Evolutionary conservation across 1,140 invertebrate genomes (phyloP).

Genomic region (Drosophila pallidifrons): DNA sequence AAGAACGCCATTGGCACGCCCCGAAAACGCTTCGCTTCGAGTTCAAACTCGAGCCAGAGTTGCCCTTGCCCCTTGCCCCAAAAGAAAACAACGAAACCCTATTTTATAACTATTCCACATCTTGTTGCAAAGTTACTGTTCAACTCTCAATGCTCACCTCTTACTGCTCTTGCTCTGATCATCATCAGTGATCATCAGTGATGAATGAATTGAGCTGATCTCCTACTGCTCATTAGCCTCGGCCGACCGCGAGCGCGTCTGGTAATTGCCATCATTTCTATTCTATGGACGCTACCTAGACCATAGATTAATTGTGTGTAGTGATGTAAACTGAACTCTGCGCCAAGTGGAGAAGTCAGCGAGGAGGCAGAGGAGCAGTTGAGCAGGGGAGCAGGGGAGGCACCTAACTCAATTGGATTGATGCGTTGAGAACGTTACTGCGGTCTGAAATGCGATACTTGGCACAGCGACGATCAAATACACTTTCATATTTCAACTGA

Average conservation of each 20-base stretch:
- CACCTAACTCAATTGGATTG: slow-evolving; percentile 33
- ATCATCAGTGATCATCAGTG: slow-evolving; percentile 77
- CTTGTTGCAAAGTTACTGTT: too few relatives aligned
- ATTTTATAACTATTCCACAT: slow-evolving; percentile 1
- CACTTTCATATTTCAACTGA: slow-evolving; percentile 5
- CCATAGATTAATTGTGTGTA: slow-evolving; percentile 75
- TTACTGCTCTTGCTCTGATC: slow-evolving; percentile 41
- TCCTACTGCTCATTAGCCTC: slow-evolving; percentile 73
- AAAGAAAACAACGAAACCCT: not conserved
- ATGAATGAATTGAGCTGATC: slow-evolving; percentile 82
- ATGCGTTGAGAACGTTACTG: slow-evolving; percentile 1
- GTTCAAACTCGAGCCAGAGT: slow-evolving; percentile 13
- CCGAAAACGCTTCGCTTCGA: slow-evolving; percentile 52
- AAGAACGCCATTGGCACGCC: slow-evolving; percentile 81
- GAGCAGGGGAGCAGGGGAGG: not conserved
- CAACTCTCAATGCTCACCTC: not conserved
- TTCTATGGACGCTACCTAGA: slow-evolving; percentile 57
- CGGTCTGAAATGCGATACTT: not conserved
- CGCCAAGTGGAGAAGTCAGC: not conserved
- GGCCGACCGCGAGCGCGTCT: slow-evolving; percentile 71
- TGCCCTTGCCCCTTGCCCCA: not conserved
- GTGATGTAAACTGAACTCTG: slow-evolving; percentile 51
- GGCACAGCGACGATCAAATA: not conserved
- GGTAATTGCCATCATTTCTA: slow-evolving; percentile 77
- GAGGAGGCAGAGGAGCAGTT: not conserved